phyloP scores from a whole-genome alignment of 2,888 invertebrate genomes.

The Sabatieria punctata region DNA sequence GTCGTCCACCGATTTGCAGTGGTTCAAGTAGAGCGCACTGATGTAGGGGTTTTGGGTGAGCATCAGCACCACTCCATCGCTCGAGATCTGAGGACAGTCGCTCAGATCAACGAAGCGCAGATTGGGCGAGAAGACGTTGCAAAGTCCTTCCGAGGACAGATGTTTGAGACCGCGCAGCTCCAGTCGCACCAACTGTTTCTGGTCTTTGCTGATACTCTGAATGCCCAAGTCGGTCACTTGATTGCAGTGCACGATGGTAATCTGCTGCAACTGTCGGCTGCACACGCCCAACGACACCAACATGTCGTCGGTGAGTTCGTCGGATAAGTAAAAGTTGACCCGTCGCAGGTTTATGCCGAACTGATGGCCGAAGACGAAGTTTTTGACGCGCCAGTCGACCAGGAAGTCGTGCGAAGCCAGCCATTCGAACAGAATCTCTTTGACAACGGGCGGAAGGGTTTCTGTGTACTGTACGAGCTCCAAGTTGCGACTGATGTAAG shows the following conservation, averaged over 20 bases:
- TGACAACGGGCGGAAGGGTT: conserved; percentile 4
- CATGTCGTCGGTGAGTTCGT: conserved; percentile 17
- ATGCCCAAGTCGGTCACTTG: conserved; percentile 19
- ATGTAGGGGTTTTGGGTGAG: conserved; percentile 21
- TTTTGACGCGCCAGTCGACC: neutral
- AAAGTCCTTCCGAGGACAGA: conserved; percentile 19
- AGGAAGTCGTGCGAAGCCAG: conserved; percentile 8
- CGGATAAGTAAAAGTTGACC: conserved; percentile 23
- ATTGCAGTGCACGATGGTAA: conserved; percentile 24
- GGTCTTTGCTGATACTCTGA: conserved; percentile 16
- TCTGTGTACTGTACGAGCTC: neutral
- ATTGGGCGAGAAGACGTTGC: conserved; percentile 16
- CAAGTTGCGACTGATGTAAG: conserved; percentile 4
- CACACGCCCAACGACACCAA: conserved; percentile 15
- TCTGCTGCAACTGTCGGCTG: conserved; percentile 16
- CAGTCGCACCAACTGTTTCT: conserved; percentile 15
- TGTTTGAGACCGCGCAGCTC: conserved; percentile 19
- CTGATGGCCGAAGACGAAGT: conserved; percentile 16
- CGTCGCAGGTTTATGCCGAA: conserved; percentile 21
- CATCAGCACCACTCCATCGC: conserved; percentile 18
- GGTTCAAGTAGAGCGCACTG: conserved; percentile 22
- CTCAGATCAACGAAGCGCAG: conserved; percentile 23
- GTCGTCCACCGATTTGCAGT: conserved; percentile 24
- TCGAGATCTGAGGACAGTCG: conserved; percentile 22
- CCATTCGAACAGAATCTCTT: conserved; percentile 7